Evolutionary conservation across 2,888 invertebrate genomes (phyloP).

Genomic region (Shargacucullia verbasci): DNA sequence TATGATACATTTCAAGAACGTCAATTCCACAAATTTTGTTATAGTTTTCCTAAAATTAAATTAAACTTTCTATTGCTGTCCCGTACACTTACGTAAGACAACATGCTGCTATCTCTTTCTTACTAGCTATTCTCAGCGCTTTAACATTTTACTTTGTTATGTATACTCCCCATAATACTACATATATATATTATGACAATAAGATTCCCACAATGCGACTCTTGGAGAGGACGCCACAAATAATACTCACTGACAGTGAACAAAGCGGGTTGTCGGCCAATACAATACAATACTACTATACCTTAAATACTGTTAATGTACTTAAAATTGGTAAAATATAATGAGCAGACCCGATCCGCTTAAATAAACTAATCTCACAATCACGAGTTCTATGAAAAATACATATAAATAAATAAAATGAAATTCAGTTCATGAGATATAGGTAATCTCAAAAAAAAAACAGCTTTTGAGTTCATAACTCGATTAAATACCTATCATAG

Average conservation of each 20-base stretch:
- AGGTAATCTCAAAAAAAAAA: slow-evolving; percentile 32
- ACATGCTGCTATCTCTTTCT: too few relatives aligned
- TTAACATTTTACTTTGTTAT: too few relatives aligned
- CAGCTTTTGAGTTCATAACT: slow-evolving; percentile 38
- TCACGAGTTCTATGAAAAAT: slow-evolving; percentile 17
- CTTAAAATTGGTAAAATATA: too few relatives aligned
- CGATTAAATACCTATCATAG: slow-evolving; percentile 26
- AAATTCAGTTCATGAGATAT: slow-evolving; percentile 47
- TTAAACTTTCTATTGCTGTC: too few relatives aligned
- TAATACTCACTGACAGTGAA: background rate
- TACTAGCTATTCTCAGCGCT: too few relatives aligned
- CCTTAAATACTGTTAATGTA: slow-evolving; percentile 17
- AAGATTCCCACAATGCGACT: slow-evolving; percentile 21
- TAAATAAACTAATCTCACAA: slow-evolving; percentile 24
- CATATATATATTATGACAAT: slow-evolving; percentile 2
- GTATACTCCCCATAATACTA: slow-evolving; percentile 6
- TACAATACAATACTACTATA: too few relatives aligned
- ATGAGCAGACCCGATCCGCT: background rate
- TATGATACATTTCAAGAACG: too few relatives aligned
- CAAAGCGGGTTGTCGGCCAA: slow-evolving; percentile 8
- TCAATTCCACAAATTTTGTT: too few relatives aligned
- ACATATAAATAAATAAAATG: slow-evolving; percentile 7
- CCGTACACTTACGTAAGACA: too few relatives aligned
- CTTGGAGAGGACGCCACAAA: slow-evolving; percentile 23
- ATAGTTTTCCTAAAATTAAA: too few relatives aligned